Evolutionary conservation across 1,140 invertebrate genomes (phyloP).

Genomic region (Varroa destructor): DNA sequence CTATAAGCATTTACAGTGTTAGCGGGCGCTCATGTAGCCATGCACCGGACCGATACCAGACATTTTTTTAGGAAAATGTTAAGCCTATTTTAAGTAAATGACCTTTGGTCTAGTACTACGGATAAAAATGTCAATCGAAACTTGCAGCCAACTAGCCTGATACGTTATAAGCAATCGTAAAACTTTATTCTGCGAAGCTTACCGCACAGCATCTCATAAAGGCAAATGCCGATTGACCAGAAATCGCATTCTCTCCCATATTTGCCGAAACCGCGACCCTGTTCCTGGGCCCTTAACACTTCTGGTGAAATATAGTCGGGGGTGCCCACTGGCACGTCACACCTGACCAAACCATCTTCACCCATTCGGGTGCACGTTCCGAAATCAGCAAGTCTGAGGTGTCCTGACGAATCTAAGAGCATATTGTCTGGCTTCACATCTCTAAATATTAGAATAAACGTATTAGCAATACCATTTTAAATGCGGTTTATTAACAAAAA

Average conservation of each 20-base stretch:
- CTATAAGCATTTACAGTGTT: too few species aligned
- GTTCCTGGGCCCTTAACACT: slow-evolving; percentile 89
- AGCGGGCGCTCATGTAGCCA: too few species aligned
- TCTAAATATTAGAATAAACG: slow-evolving; percentile 41
- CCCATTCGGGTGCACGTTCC: slow-evolving; percentile 99
- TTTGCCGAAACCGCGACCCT: slow-evolving; percentile 52
- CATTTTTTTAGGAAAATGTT: too few species aligned
- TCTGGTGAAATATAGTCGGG: slow-evolving; percentile 99
- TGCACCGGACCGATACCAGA: too few species aligned
- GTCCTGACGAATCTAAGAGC: slow-evolving; percentile 82
- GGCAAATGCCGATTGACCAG: slow-evolving; percentile 98
- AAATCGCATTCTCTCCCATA: slow-evolving; percentile 80
- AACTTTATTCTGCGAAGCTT: slow-evolving; percentile 31
- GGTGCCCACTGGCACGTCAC: slow-evolving; percentile 94
- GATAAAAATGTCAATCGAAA: neutral
- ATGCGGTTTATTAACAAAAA: slow-evolving; percentile 2
- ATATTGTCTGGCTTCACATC: slow-evolving; percentile 99
- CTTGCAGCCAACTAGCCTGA: neutral
- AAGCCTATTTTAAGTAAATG: too few species aligned
- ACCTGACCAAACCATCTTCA: slow-evolving; percentile 76
- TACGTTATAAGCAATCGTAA: neutral
- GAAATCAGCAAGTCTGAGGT: slow-evolving; percentile 96
- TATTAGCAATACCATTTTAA: slow-evolving; percentile 20
- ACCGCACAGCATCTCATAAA: slow-evolving; percentile 92
- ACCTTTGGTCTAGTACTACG: too few species aligned